Evolutionary conservation across 1,140 invertebrate genomes (phyloP), one percentile per base, ranked within the genome.

Genomic region (Platyscapa corneri): DNA sequence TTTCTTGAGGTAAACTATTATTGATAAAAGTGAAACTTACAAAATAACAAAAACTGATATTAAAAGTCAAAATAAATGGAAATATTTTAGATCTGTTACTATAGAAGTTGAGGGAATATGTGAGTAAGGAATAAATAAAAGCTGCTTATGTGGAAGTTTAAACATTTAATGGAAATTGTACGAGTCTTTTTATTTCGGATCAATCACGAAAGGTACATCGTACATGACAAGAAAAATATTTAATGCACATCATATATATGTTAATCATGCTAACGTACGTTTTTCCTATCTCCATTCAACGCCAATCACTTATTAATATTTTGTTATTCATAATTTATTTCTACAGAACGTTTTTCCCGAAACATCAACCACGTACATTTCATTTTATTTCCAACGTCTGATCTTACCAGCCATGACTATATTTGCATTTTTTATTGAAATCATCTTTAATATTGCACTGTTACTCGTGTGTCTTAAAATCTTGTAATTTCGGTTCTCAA

Each of bases 151-250:
- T 23, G 16, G 14, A 65, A 82, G 27, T 77, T 74, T 74, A 30
- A 27, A 85, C 84, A 85, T 67, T 82, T 80, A 82, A 70, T 86
- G 56, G 56, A 82, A 86, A 82, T 86, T 82, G 60, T 70, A 86
- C 74, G 74, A 49, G 67, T 78, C 34, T 77, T 39, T 86, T 86
- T 86, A 86, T 86, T 86, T 86, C 42, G 42, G 74, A 56, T 56
- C 74, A 82, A 82, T 78, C 34, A 75, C 74, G 72, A 86, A 86
- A 82, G 46, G 74, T 86, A 86, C 80, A 86, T 78, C 70, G 56
- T 82, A 85, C 78, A 85, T 82, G 78, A 85, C 84, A 82, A 86
- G 72, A 86, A 77, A 78, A 82, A 86, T 77, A 77, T 82, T 86
- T 67, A 78, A 86, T 86, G 79, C 84, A 86, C 84, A 86, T 67